Conservation (phyloP, 1,140 invertebrate genomes). For the Drosophila asahinai region DNA sequence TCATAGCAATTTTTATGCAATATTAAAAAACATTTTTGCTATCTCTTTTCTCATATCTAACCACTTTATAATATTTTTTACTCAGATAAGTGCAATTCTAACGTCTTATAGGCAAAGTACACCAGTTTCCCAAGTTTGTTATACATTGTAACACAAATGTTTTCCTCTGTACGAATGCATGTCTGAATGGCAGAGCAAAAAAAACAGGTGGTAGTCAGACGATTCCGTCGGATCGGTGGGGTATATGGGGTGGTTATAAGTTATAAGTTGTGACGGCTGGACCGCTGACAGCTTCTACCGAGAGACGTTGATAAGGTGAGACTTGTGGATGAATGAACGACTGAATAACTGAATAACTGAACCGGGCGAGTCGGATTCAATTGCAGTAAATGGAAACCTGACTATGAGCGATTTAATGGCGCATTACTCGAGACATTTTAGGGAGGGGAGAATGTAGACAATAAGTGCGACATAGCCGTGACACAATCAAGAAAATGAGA, state of each 20-base stretch:
- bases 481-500: constrained; percentile 10
- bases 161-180: constrained; percentile 11
- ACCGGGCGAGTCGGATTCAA: constrained; percentile 19
- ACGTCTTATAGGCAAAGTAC: too few relatives aligned
- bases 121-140: too few relatives aligned
- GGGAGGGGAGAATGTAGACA: not conserved
- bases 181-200: constrained; percentile 22
- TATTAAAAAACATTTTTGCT: too few relatives aligned
- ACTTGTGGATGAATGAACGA: constrained; percentile 51
- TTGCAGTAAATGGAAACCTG: constrained; percentile 42
- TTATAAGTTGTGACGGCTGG: constrained; percentile 30
- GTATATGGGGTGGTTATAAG: constrained; percentile 6
- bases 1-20: too few relatives aligned
- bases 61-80: too few relatives aligned
- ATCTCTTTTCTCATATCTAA: too few relatives aligned
- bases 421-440: constrained; percentile 27
- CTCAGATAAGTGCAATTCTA: too few relatives aligned
- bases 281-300: constrained; percentile 31
- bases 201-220: constrained; percentile 32
- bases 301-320: constrained; percentile 47
- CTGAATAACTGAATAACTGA: constrained; percentile 25
- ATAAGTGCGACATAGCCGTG: constrained; percentile 25
- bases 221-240: constrained; percentile 10
- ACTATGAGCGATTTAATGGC: constrained; percentile 35
- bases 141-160: too few relatives aligned